Percentiles rank a stretch among this genome's conserved stretches.
Conservation (phyloP, 2,113 vertebrate genomes). For the Ahaetulla prasina region DNA sequence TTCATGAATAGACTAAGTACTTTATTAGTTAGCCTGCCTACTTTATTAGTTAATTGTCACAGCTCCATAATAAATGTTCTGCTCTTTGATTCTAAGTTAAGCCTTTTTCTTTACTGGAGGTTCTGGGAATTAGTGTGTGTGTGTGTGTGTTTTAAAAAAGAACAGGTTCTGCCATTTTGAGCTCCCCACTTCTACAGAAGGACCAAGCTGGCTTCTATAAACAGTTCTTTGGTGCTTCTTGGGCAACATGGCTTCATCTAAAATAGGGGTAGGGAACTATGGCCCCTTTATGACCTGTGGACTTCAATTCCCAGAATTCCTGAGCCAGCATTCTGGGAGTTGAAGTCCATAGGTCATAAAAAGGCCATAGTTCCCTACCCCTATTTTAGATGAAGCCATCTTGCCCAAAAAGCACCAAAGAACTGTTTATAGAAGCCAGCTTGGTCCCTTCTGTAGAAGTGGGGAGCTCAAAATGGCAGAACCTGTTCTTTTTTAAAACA, state of each 20-base stretch:
- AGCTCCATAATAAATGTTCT: neutral
- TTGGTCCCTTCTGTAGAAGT: too few relatives aligned
- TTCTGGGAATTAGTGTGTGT: neutral
- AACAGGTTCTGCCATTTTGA: neutral
- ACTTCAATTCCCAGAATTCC: neutral
- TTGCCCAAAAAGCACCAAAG: too few relatives aligned
- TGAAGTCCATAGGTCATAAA: neutral
- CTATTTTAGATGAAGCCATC: too few relatives aligned
- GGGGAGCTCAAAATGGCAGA: too few relatives aligned
- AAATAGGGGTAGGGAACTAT: neutral
- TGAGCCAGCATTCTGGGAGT: neutral
- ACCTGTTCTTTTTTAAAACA: too few relatives aligned
- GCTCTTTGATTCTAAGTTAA: neutral
- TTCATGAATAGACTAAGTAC: neutral
- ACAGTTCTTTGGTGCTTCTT: neutral
- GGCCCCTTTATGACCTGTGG: neutral
- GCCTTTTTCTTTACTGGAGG: neutral
- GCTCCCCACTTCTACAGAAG: neutral
- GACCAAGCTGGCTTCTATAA: neutral
- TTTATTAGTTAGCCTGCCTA: neutral
- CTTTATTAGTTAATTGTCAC: neutral
- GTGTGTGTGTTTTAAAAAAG: neutral
- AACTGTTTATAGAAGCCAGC: too few relatives aligned
- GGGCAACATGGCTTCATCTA: neutral
- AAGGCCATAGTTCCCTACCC: neutral